phyloP scores from a whole-genome alignment of 2,113 vertebrate species.

The Centrocercus urophasianus region DNA sequence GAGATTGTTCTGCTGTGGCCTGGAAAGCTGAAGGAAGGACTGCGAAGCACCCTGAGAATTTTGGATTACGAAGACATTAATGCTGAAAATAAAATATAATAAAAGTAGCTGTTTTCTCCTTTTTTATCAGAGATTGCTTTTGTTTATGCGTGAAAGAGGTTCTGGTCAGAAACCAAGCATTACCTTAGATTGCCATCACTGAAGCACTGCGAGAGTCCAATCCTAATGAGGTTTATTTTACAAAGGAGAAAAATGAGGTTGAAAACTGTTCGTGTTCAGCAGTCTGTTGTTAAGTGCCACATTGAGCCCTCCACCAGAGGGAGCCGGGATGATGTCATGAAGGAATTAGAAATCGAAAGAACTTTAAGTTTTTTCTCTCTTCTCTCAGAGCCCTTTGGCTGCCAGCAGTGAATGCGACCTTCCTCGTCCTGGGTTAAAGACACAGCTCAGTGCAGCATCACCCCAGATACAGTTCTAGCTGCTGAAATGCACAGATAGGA shows the following conservation, averaged over 20 bases:
- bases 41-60: background rate
- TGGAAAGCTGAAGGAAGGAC: background rate
- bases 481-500: background rate
- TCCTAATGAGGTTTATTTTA: background rate
- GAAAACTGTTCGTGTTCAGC: background rate
- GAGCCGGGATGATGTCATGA: conserved; percentile 27
- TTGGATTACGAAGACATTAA: background rate
- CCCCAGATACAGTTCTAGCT: background rate
- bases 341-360: background rate
- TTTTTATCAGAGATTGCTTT: background rate
- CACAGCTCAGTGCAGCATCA: accelerated
- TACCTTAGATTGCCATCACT: background rate
- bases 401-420: background rate
- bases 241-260: background rate
- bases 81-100: background rate
- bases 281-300: background rate
- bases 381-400: background rate
- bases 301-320: conserved; percentile 54
- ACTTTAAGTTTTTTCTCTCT: background rate
- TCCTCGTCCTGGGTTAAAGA: background rate
- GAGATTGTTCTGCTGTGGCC: background rate
- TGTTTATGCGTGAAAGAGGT: background rate
- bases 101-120: background rate
- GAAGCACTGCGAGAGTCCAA: background rate
- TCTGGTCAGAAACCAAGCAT: background rate